phyloP scores from a whole-genome alignment of 2,797 vertebrate species.

The Clarias pachynema region DNA sequence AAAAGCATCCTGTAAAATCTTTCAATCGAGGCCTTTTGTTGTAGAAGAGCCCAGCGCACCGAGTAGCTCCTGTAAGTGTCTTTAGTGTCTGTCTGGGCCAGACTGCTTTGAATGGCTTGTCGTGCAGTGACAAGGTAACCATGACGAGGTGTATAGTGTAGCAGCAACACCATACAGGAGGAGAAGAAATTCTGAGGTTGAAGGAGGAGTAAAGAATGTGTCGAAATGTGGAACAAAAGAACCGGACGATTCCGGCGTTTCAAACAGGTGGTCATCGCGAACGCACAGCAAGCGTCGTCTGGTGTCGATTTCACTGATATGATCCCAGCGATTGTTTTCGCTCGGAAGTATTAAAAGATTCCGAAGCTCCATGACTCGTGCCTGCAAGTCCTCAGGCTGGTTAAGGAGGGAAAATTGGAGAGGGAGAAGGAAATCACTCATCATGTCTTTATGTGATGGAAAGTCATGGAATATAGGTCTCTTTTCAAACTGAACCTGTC shows the following conservation, averaged over 20 bases:
- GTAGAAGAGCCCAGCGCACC: conserved; percentile 42
- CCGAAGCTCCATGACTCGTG: conserved; percentile 61
- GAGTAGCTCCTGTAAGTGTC: conserved; percentile 50
- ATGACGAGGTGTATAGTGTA: conserved; percentile 64
- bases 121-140: conserved; percentile 60
- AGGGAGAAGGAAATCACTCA: conserved; percentile 69
- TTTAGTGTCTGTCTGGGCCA: conserved; percentile 50
- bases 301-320: conserved; percentile 78
- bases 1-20: conserved; percentile 66
- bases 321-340: conserved; percentile 69
- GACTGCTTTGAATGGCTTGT: conserved; percentile 58
- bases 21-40: conserved; percentile 65
- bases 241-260: conserved; percentile 27
- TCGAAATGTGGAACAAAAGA: conserved; percentile 66
- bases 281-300: conserved; percentile 55
- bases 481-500: not conserved
- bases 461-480: conserved; percentile 7
- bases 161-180: conserved; percentile 51
- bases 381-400: conserved; percentile 57
- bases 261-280: conserved; percentile 77
- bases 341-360: conserved; percentile 76
- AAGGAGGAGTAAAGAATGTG: conserved; percentile 73
- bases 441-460: conserved; percentile 49
- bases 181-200: conserved; percentile 61
- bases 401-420: conserved; percentile 55